A percentile compares a stretch with the other conserved stretches of the same genome.
These are phyloP conservation scores for Geotrupes spiniger DNA, from an alignment of 2,888 invertebrate species.

Conservation along the genomic window DNA sequence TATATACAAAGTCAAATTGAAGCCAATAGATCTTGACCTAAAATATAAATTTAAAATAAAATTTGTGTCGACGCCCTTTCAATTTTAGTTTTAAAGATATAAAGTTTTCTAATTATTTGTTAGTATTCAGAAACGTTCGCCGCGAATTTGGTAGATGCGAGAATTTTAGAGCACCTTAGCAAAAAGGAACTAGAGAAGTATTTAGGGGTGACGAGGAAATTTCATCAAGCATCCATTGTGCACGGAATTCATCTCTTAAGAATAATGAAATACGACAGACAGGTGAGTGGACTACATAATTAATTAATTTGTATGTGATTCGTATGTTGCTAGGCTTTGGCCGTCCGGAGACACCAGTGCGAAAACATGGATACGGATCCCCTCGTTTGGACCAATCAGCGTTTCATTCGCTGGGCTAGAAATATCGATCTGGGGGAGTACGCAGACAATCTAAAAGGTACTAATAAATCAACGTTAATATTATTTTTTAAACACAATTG, in stretches of 20 bases:
- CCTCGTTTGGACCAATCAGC: slow-evolving; percentile 93
- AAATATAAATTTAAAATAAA: background rate
- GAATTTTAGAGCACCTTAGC: slow-evolving; percentile 88
- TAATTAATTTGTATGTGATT: background rate
- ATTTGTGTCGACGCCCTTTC: background rate
- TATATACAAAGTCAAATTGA: too few relatives aligned
- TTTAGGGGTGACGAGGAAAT: slow-evolving; percentile 87
- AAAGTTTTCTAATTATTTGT: slow-evolving; percentile 26
- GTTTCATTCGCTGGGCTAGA: slow-evolving; percentile 91
- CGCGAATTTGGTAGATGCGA: slow-evolving; percentile 86
- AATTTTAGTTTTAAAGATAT: too few relatives aligned
- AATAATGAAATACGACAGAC: slow-evolving; percentile 89
- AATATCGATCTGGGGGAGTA: slow-evolving; percentile 93
- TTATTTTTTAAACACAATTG: slow-evolving; percentile 20
- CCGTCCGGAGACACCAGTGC: slow-evolving; percentile 82
- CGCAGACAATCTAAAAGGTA: slow-evolving; percentile 88
- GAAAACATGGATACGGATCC: slow-evolving; percentile 88
- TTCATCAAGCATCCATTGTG: slow-evolving; percentile 91
- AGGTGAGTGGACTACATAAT: slow-evolving; percentile 54
- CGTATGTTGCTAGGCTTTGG: slow-evolving; percentile 63
- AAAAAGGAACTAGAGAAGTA: slow-evolving; percentile 94
- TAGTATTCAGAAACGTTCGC: slow-evolving; percentile 88
- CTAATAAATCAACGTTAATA: too few relatives aligned
- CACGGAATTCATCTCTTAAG: slow-evolving; percentile 90
- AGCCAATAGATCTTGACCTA: background rate